Percentiles rank a stretch among this genome's conserved stretches.
Evolutionary conservation across 2,888 invertebrate species (phyloP).

Genomic region (Spatulosminthurus flaviceps): DNA sequence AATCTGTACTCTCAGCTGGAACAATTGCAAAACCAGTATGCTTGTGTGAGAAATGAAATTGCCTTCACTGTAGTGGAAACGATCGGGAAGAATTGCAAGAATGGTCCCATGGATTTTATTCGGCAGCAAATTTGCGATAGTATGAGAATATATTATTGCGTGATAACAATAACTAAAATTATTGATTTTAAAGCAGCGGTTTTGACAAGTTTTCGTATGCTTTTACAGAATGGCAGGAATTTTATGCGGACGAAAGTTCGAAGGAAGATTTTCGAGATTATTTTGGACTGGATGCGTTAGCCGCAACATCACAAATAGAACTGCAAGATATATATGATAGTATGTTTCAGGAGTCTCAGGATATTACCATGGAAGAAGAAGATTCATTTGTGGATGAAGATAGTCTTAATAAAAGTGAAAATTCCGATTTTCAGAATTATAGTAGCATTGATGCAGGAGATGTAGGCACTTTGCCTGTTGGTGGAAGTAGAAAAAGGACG

Average conservation of each 20-base stretch:
- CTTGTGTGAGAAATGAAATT: constrained; percentile 54
- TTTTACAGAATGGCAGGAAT: constrained; percentile 38
- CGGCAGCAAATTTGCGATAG: constrained; percentile 55
- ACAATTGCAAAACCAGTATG: constrained; percentile 50
- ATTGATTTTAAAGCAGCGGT: background rate
- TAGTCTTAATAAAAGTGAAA: background rate
- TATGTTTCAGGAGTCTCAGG: background rate
- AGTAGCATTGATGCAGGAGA: background rate
- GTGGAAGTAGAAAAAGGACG: background rate
- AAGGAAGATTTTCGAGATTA: constrained; percentile 28
- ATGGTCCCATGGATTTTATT: constrained; percentile 57
- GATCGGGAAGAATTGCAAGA: constrained; percentile 50
- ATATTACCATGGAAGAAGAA: constrained; percentile 24
- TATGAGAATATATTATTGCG: constrained; percentile 14
- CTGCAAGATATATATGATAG: constrained; percentile 14
- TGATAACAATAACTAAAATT: too few species aligned
- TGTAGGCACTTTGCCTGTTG: too few species aligned
- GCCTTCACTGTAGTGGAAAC: constrained; percentile 57
- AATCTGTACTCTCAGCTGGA: constrained; percentile 51
- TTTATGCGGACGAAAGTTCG: constrained; percentile 29
- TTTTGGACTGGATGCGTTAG: constrained; percentile 41
- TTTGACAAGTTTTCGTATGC: background rate
- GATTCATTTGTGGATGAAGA: background rate
- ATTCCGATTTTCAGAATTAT: background rate
- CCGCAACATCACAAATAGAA: background rate